phyloP scores from a whole-genome alignment of 1,140 invertebrate species.

The Drosophila lini region DNA sequence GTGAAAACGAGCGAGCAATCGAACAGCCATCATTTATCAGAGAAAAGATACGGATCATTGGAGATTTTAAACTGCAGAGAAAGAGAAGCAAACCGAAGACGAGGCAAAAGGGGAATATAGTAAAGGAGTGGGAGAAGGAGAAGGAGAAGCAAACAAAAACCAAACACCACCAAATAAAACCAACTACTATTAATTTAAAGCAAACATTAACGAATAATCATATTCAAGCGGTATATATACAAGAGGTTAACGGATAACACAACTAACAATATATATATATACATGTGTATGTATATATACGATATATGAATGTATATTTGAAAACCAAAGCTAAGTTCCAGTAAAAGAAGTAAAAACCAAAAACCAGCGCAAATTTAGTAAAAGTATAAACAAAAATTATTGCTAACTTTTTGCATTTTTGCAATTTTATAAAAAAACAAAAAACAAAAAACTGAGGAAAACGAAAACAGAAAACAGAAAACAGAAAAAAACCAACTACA shows the following conservation, averaged over 20 bases:
- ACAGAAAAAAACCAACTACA: constrained; percentile 30
- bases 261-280: constrained; percentile 57
- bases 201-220: constrained; percentile 80
- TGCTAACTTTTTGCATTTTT: constrained; percentile 84
- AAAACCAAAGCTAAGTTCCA: constrained; percentile 76
- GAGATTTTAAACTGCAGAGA: constrained; percentile 31
- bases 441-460: constrained; percentile 10
- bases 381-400: constrained; percentile 67
- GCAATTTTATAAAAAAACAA: constrained; percentile 82
- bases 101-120: constrained; percentile 1
- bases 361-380: constrained; percentile 69
- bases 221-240: constrained; percentile 78
- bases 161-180: constrained; percentile 84
- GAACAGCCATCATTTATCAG: constrained; percentile 77
- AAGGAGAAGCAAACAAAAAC: constrained; percentile 55
- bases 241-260: constrained; percentile 50
- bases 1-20: constrained; percentile 81
- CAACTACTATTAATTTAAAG: constrained; percentile 81
- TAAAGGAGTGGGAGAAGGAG: constrained; percentile 4
- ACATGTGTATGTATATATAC: constrained; percentile 53
- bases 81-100: not conserved
- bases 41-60: constrained; percentile 46
- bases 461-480: constrained; percentile 34
- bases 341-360: constrained; percentile 37
- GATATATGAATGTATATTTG: constrained; percentile 57